Evolutionary conservation across 1,140 invertebrate genomes (phyloP), one percentile per base, ranked within the genome.

Genomic region (Trichonephila clavata): DNA sequence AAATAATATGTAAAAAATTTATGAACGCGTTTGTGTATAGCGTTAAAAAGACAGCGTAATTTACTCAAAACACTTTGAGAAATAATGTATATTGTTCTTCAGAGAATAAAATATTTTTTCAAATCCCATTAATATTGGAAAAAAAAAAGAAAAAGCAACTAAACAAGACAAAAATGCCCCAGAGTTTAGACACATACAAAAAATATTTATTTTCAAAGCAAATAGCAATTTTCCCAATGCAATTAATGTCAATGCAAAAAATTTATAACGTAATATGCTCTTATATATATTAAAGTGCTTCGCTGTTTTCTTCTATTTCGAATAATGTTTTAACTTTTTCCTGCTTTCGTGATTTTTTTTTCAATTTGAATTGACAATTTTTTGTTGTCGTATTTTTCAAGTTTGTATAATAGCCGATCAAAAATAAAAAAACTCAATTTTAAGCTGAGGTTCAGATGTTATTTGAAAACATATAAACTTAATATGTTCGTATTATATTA

Each of bases 261-360:
- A 77, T 77, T 77, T 77, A 77, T 16, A 77, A 77, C 32, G 71
- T 18, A 27, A 77, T 77, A 77, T 13, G 21, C 71, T 27, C 71
- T 32, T 77, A 77, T 77, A 16, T 24, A n/a, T 77, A 77, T 77
- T 77, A 77, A 77, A 77, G n/a, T 27, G 24, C 10, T 24, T 24
- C 16, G 0, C n/a, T 18, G 6, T 63, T 63, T 63, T 63, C 61
- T 20, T 63, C 0, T 21, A 20, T 63, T 63, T 18, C 18, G 61
- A 61, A 6, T 63, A 63, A 63, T 63, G 21, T 21, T 20, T 6
- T 0, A 20, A 20, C 16, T 21, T 21, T 21, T 63, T 63, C 16
- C 61, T 20, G 14, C 2, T 63, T 20, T 63, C 1, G 14, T 21
- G 16, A 20, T 6, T 0, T 21, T 63, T 63, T 61, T 16, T 18